Evolutionary conservation across 2,888 invertebrate species (phyloP).

Genomic region (Hypena proboscidalis): DNA sequence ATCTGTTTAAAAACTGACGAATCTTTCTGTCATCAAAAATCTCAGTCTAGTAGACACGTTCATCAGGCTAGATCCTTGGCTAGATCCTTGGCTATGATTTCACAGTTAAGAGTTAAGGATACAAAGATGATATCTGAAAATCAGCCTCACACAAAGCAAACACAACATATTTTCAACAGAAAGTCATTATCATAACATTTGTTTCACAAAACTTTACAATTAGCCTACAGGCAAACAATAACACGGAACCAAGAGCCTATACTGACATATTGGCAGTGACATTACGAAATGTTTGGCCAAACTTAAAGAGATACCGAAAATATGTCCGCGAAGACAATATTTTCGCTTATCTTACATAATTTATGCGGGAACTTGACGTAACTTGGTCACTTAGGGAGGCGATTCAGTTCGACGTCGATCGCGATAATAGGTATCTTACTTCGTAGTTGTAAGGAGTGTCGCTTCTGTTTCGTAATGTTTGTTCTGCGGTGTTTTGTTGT

Average conservation of each 20-base stretch:
- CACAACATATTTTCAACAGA: no score
- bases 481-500: slow-evolving; percentile 8
- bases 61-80: no score
- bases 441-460: slow-evolving; percentile 8
- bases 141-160: no score
- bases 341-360: slow-evolving; percentile 81
- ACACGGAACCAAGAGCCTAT: slow-evolving; percentile 8
- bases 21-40: no score
- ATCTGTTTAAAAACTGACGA: no score
- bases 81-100: no score
- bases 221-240: slow-evolving; percentile 28
- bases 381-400: slow-evolving; percentile 73
- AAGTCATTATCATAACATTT: no score
- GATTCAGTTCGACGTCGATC: slow-evolving; percentile 71
- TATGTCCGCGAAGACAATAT: slow-evolving; percentile 81
- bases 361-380: slow-evolving; percentile 79
- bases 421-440: slow-evolving; percentile 54
- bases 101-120: no score
- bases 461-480: slow-evolving; percentile 15
- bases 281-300: slow-evolving; percentile 67
- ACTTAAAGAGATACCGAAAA: slow-evolving; percentile 74
- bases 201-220: no score
- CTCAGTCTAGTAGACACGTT: no score
- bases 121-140: no score
- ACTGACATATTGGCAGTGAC: slow-evolving; percentile 56